Base-by-base conservation (phyloP, 35 echinoderm and acorn worm species). In the Strongylocentrotus purpuratus region DNA sequence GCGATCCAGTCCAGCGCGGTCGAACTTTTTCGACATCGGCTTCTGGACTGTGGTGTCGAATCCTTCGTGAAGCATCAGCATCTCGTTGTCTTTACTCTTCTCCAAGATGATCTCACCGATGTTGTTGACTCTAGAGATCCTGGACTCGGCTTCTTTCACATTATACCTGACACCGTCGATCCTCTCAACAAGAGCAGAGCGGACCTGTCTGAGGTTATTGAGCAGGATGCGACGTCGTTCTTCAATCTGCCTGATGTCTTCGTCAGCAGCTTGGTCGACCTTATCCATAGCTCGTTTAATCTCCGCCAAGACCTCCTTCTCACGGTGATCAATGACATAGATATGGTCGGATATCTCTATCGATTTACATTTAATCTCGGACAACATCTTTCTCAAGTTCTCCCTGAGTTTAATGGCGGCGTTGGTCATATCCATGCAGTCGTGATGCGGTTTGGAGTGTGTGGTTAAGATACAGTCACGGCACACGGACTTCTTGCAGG, bases 91-190 rank as follows among this genome's bases (percentile, higher is more conserved):
- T 58, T 93, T 93, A 33, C 91, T 93, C 47, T 93, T 93, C 91
- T 93, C 91, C n/a, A 93, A 58, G 48, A 93, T 93, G 0, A 93
- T 93, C 91, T 93, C 91, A 31, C 91, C 91, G 91, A 93, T 93
- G 48, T 33, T 93, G 48, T 93, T 93, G 9, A 93, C 91, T 93
- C 91, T 18, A 28, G 91, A 50, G 9, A 93, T 47, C 46, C 91
- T 93, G 6, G 91, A 93, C 31, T 93, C 91, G 46, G 91, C 91
- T 93, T 93, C 91, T 58, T 93, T 93, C 33, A 93, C 91, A 31
- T 93, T 93, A 45, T 93, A 93, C 48, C 48, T 93, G 91, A 93
- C 48, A 46, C 91, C 91, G 45, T 93, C 91, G 12, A 93, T 46
- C 31, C 47, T 47, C 46, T 93, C 91, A 2, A 48, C 48, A 47